These are phyloP conservation scores for Harpalus rubripes DNA, from an alignment of 2,888 invertebrate species.

Conservation along the genomic window DNA sequence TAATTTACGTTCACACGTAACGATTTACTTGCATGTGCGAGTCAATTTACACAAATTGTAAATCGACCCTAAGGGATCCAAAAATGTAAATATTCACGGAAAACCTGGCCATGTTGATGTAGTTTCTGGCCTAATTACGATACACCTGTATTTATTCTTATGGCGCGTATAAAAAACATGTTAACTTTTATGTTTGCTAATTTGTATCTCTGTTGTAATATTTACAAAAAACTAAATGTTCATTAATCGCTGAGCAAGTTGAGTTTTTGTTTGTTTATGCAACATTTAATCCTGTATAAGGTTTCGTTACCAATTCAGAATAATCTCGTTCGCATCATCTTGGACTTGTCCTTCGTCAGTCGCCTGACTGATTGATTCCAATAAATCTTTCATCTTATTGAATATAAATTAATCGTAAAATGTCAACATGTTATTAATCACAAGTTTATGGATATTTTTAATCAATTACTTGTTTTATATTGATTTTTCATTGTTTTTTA, in stretches of 20 bases:
- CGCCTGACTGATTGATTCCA: slow-evolving; percentile 14
- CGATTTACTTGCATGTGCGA: no score
- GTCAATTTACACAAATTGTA: no score
- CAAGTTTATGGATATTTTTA: slow-evolving; percentile 33
- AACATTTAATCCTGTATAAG: slow-evolving; percentile 18
- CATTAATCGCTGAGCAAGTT: slow-evolving; percentile 10
- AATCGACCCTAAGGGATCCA: no score
- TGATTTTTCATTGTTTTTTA: slow-evolving; percentile 1
- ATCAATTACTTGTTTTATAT: slow-evolving; percentile 4
- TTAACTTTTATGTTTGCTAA: background rate
- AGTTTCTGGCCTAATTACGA: no score
- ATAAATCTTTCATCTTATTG: slow-evolving; percentile 35
- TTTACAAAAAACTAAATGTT: slow-evolving; percentile 11
- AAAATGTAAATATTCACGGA: no score
- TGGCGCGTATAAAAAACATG: background rate
- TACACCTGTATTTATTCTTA: background rate
- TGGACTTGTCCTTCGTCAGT: slow-evolving; percentile 15
- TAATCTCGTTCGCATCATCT: slow-evolving; percentile 14
- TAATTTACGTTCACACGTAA: no score
- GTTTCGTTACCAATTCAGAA: slow-evolving; percentile 15
- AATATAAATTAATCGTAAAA: slow-evolving; percentile 25
- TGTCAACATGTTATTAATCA: slow-evolving; percentile 29
- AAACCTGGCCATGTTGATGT: no score
- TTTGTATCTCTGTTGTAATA: slow-evolving; percentile 3
- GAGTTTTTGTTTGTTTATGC: slow-evolving; percentile 9